Base-by-base conservation (phyloP, 2,113 vertebrate species). In the Macheiramphus alcinus region DNA sequence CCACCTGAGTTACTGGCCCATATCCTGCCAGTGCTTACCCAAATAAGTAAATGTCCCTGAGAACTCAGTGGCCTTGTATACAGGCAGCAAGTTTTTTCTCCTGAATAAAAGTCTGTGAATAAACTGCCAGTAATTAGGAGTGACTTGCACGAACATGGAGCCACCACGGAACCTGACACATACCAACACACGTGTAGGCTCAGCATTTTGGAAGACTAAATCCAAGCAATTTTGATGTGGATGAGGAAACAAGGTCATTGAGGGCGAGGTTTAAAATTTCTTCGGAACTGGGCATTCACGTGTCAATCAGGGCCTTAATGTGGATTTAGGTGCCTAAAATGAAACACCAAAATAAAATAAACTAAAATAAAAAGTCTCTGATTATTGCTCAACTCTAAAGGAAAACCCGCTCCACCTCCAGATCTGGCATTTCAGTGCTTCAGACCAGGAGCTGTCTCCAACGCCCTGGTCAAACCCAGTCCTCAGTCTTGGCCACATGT, bases 151-250 rank as follows among this genome's bases (percentile, higher is more conserved):
- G n/a, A 75, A 29, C 13, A 22, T 3, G 16, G 38, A 87, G 17
- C 59, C 31, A 45, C 50, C 52, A 45, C 2, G 1, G 12, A 40
- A 56, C 52, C 16, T 19, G n/a, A 32, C 12, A 50, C 34, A 3
- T 8, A 11, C 3, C 38, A 50, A 45, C 16, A 27, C 8, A 10
- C 0, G 4, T 4, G 12, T 13, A 36, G 29, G 25, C 5, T 56
- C 26, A 56, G 19, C 3, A 2, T 48, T 59, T 45, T 53, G 10
- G 17, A 75, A 63, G n/a, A 27, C 43, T 27, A 65, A 80, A 62
- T 27, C 40, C 3, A 43, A 36, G n/a, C 2, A 18, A 3, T 72
- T 82, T 43, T 66, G 18, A 48, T 48, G 9, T 62, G 23, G n/a
- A 16, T 48, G 10, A 76, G 31, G 10, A 16, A 78, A 72, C 7